A percentile compares a stretch with the other conserved stretches of the same genome.
Evolutionary conservation across 2,113 vertebrate genomes (phyloP).

Genomic region (Falco punctatus): DNA sequence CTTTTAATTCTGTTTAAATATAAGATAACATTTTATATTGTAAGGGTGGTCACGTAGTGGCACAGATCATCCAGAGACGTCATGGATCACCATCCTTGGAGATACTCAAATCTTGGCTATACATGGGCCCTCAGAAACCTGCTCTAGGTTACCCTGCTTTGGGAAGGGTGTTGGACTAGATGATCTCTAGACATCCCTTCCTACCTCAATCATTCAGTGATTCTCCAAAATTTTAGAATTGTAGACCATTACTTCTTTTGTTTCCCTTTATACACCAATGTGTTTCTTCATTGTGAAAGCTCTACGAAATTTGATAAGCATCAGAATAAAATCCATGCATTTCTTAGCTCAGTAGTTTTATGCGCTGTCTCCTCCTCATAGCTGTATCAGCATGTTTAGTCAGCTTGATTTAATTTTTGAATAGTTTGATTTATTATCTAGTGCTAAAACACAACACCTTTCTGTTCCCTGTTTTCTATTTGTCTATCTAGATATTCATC

Average conservation of each 20-base stretch:
- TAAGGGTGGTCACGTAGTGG: neutral
- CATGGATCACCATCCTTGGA: neutral
- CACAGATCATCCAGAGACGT: neutral
- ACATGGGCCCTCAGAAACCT: neutral
- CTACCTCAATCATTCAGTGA: neutral
- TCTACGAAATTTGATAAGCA: neutral
- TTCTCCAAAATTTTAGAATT: neutral
- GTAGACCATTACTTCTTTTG: neutral
- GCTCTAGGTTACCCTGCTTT: neutral
- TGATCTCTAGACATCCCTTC: neutral
- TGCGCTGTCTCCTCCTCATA: neutral
- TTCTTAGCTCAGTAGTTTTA: conserved; percentile 4
- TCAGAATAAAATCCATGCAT: neutral
- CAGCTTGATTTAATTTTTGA: neutral
- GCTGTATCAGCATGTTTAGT: neutral
- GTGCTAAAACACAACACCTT: neutral
- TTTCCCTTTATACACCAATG: neutral
- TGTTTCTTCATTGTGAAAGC: neutral
- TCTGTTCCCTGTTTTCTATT: neutral
- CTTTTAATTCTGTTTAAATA: neutral
- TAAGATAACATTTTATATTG: neutral
- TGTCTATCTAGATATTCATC: neutral
- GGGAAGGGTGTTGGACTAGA: too few relatives aligned
- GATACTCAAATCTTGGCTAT: neutral
- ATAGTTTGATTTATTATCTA: neutral